Evolutionary conservation across 1,140 invertebrate species (phyloP), one percentile per base, ranked within the genome.

Genomic region (Hycleus phaleratus): DNA sequence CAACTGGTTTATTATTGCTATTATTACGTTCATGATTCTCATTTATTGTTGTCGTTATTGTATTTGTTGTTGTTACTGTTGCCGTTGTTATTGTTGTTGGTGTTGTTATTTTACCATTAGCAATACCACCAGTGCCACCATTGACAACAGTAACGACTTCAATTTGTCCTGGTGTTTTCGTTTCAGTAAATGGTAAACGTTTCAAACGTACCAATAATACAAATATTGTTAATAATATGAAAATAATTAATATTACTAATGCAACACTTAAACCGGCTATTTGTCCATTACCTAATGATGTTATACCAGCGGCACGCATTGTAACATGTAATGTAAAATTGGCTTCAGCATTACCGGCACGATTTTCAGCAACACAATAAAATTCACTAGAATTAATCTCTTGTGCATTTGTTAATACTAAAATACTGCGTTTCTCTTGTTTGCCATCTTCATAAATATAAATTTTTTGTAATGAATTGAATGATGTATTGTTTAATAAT

Each of bases 341-440:
- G 1, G 90, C 87, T 75, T 93, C 88, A n/a, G 90, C 88, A 68
- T 85, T 90, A 2, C 95, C 95, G 7, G 90, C 93, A 51, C 86
- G 82, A 73, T 97, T 97, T 68, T 93, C 88, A 10, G 91, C 92
- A 0, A 92, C 84, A 73, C 94, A 97, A 66, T 87, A 87, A 76
- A 96, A 96, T 64, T 92, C 89, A 26, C 85, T 90, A 26, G 88
- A 87, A 71, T 97, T 93, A 4, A 87, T 83, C 69, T 93, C 88
- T 69, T 90, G 88, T 9, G 91, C 88, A 69, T 93, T 90, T 26
- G 88, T 91, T 49, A 97, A 79, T 26, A 94, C 81, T 45, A 98
- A 77, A 4, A 82, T 82, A 48, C 89, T 93, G 43, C 80, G 82
- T 72, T 90, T 92, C 67, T 85, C 83, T 44, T 79, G 77, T 11